Evolutionary conservation across 1,140 invertebrate species (phyloP).

Genomic region (Euglossa dilemma): DNA sequence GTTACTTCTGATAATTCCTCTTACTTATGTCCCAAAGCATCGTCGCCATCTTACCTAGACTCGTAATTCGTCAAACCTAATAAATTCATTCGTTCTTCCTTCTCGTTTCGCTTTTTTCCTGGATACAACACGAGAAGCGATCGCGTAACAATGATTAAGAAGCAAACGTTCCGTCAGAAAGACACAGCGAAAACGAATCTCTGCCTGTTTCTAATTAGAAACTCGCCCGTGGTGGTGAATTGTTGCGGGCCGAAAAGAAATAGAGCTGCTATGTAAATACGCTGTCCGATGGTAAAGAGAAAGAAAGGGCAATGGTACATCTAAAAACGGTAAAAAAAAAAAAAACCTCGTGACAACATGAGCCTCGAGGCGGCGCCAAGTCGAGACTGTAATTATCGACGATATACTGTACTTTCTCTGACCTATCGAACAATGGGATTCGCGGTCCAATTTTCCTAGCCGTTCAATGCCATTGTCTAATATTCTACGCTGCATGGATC

Average conservation of each 20-base stretch:
- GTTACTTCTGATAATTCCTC: too few relatives aligned
- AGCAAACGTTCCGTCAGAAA: not conserved
- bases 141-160: constrained; percentile 12
- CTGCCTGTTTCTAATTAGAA: constrained; percentile 24
- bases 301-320: not conserved
- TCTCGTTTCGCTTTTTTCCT: not conserved
- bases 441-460: constrained; percentile 43
- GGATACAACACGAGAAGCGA: not conserved
- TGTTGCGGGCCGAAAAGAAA: not conserved
- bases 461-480: constrained; percentile 26
- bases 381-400: constrained; percentile 44
- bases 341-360: constrained; percentile 15
- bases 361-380: constrained; percentile 24
- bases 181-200: not conserved
- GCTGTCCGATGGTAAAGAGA: constrained; percentile 20
- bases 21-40: not conserved
- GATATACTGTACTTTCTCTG: constrained; percentile 17
- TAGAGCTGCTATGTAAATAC: not conserved
- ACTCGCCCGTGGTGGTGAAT: not conserved
- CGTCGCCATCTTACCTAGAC: not conserved
- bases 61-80: not conserved
- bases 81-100: not conserved
- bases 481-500: not conserved
- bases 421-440: constrained; percentile 45
- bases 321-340: not conserved